Base-by-base conservation (phyloP, 2,113 vertebrate species). In the Anguilla japonica region DNA sequence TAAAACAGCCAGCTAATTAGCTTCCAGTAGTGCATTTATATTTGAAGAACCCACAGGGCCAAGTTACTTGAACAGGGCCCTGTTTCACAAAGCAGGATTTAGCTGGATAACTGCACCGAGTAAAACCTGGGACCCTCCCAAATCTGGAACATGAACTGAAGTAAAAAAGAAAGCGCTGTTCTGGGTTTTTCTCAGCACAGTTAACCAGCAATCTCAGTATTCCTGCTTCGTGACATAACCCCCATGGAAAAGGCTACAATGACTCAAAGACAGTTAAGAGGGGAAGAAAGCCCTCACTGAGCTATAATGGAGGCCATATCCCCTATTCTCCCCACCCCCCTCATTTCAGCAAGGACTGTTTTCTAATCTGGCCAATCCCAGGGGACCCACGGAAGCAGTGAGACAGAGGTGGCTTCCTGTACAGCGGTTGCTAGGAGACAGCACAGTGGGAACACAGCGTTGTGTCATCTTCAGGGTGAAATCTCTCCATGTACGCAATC, bases 351-450 rank as follows among this genome's bases (percentile, higher is more conserved):
- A 53, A 46, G 50, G 50, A 53, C 7, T n/a, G 26, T 75, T 75
- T 75, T 75, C 26, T 6, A 75, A 75, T 34, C 71, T 34, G 26
- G 5, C 71, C 26, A 75, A 75, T 75, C 71, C n/a, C 71, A 34
- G n/a, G 26, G 34, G 71, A 75, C 26, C 26, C 67, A 75, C 3
- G n/a, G n/a, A 29, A n/a, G 67, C 26, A 75, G 67, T 3, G 26
- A 29, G 67, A 75, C n/a, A 13, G 71, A 75, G 71, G n/a, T 13
- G 41, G 67, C 57, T 85, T 39, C 67, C 71, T 79, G 43, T 78
- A 41, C 16, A 29, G 26, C 22, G 34, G 84, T 85, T 85, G 84
- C 71, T 79, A 79, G 85, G 85, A 86, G 40, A 80, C 85, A 14
- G 34, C n/a, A 18, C 26, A 40, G 79, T 29, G 56, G 43, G 57